These are phyloP conservation scores for Mungos mungo DNA, from an alignment of 2,113 vertebrate species.

Conservation along the genomic window DNA sequence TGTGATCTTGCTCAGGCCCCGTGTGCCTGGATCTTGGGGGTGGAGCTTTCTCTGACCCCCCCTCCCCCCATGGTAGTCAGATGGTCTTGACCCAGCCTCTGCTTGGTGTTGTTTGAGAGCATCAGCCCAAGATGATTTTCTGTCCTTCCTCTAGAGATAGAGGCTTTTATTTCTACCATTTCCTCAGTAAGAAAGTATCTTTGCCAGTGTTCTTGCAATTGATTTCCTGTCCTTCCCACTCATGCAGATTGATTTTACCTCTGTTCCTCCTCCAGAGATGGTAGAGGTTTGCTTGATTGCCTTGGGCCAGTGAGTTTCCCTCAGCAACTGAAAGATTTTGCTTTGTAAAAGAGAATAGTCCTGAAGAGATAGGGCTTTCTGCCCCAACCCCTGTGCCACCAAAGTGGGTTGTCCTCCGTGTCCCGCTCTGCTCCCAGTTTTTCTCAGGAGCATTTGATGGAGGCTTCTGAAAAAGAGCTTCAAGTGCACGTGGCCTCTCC, in stretches of 20 bases:
- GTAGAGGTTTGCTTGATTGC: not conserved
- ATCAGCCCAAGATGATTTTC: not conserved
- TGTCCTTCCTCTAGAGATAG: not conserved
- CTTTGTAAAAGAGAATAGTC: not conserved
- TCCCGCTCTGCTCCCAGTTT: not conserved
- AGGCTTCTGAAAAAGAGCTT: not conserved
- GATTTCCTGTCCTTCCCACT: not conserved
- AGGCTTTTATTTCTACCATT: not conserved
- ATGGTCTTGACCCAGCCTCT: too few relatives aligned
- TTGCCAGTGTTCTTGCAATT: not conserved
- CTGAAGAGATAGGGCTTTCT: not conserved
- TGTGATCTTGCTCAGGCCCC: not conserved
- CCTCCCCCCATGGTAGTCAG: not conserved
- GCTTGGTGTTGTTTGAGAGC: not conserved
- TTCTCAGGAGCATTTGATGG: not conserved
- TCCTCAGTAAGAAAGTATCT: not conserved
- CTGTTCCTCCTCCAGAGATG: not conserved
- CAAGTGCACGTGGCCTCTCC: not conserved
- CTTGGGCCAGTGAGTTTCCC: not conserved
- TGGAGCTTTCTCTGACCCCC: not conserved
- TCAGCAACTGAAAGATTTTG: not conserved
- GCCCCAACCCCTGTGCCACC: not conserved
- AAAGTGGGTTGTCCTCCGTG: not conserved
- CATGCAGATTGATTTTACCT: not conserved
- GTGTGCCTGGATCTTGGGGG: not conserved